Conservation (phyloP, 2,797 vertebrate species). For the Sus cebifrons region DNA sequence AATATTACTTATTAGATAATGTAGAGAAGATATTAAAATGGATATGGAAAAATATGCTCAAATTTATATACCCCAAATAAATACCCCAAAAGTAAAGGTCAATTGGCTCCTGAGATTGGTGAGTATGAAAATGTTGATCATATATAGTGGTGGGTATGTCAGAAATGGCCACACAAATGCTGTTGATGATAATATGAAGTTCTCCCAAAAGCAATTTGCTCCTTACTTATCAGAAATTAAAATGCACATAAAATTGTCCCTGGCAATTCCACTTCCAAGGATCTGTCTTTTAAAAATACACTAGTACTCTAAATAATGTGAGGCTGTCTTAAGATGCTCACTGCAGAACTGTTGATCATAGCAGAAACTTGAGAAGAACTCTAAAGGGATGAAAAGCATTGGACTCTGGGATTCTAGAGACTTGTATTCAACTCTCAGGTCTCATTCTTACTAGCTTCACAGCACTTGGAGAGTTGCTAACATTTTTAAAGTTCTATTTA, state of each 20-base stretch:
- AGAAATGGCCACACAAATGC: neutral
- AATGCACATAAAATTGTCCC: neutral
- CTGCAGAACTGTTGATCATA: neutral
- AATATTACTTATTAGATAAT: neutral
- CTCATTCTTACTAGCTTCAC: neutral
- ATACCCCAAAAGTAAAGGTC: neutral
- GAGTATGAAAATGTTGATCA: neutral
- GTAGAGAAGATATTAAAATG: neutral
- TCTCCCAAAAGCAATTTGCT: neutral
- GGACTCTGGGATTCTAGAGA: neutral
- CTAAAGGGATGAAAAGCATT: neutral
- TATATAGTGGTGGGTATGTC: no score
- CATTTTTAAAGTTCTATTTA: neutral
- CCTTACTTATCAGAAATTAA: neutral
- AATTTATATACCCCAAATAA: neutral
- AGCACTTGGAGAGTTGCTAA: neutral
- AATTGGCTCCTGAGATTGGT: neutral
- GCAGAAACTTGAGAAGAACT: neutral
- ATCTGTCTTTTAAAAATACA: neutral
- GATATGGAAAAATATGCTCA: neutral
- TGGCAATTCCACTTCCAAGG: neutral
- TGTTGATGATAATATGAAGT: neutral
- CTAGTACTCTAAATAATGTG: neutral
- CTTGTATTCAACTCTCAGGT: neutral
- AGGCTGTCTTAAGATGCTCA: neutral